Evolutionary conservation across 2,113 vertebrate species (phyloP), one percentile per base, ranked within the genome.

Genomic region (Periophthalmodon schlosseri): DNA sequence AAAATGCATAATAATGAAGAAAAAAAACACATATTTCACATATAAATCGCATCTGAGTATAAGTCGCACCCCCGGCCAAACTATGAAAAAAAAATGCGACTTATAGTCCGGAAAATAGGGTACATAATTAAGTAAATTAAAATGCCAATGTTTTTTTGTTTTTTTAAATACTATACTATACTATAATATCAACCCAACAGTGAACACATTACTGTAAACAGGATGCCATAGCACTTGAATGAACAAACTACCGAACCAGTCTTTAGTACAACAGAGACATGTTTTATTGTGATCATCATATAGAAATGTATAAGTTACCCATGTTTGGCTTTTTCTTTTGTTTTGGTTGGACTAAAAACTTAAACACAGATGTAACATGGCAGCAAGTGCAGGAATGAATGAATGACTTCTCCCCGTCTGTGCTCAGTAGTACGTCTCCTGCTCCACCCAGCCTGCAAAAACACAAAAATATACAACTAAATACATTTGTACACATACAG

Each of bases 341-440:
- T 60, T 64, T 69, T 60, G n/a, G 44, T 73, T 39, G 44, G 73
- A 65, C 68, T 72, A 75, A 77, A 70, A 54, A 46, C 10, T 81
- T 81, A 79, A 81, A 85, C 77, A 73, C 68, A 81, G 76, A 85
- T 91, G 87, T 89, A 91, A 90, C 88, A 88, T 84, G 78, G 84
- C 81, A 87, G 39, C 85, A 24, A 66, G 82, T 23, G 79, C 73
- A 64, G 68, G 70, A 84, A 82, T 64, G 68, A 69, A 14, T 70
- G 2, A 36, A 54, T 9, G 52, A 8, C 1, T 16, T 16, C 49
- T 52, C 49, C 49, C 16, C 1, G 39, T 23, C 64, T 36, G 21
- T 68, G 70, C 84, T 94, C 90, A 96, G 91, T 96, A 96, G 91
- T 96, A 96, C 0, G 95, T 96, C 80, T 96, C 95, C 61, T 58